phyloP scores from a whole-genome alignment of 2,888 invertebrate genomes.

The Drosophila cognata region DNA sequence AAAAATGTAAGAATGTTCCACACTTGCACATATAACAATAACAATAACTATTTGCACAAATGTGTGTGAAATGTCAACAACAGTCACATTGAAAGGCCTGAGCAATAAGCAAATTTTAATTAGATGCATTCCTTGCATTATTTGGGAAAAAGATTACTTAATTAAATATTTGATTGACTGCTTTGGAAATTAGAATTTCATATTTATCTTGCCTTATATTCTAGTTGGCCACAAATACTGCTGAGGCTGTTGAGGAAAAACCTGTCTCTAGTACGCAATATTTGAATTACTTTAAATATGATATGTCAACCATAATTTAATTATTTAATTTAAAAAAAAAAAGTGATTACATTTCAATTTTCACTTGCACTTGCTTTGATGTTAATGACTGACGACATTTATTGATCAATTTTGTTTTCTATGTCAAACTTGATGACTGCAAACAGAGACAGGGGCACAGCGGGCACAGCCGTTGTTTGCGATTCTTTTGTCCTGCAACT shows the following conservation, averaged over 20 bases:
- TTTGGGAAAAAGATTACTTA: slow-evolving; percentile 14
- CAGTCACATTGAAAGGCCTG: neutral
- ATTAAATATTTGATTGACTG: slow-evolving; percentile 4
- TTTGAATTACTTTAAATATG: neutral
- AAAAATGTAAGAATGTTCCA: neutral
- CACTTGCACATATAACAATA: neutral
- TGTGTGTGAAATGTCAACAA: neutral
- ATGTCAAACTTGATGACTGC: neutral
- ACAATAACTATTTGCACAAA: neutral
- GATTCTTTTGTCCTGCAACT: neutral
- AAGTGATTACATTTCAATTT: neutral
- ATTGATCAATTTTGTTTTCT: neutral
- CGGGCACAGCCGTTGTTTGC: neutral
- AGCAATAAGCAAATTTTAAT: slow-evolving; percentile 2
- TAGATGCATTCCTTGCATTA: slow-evolving; percentile 18
- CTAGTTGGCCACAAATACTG: slow-evolving; percentile 14
- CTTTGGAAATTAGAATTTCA: slow-evolving; percentile 16
- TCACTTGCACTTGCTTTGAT: neutral
- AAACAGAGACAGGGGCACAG: neutral
- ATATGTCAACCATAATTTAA: neutral
- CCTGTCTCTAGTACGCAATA: neutral
- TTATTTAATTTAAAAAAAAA: neutral
- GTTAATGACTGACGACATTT: neutral
- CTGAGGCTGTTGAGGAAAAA: neutral
- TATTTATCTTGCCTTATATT: slow-evolving; percentile 43